Evolutionary conservation across 2,113 vertebrate genomes (phyloP).

Genomic region (Athene cunicularia): DNA sequence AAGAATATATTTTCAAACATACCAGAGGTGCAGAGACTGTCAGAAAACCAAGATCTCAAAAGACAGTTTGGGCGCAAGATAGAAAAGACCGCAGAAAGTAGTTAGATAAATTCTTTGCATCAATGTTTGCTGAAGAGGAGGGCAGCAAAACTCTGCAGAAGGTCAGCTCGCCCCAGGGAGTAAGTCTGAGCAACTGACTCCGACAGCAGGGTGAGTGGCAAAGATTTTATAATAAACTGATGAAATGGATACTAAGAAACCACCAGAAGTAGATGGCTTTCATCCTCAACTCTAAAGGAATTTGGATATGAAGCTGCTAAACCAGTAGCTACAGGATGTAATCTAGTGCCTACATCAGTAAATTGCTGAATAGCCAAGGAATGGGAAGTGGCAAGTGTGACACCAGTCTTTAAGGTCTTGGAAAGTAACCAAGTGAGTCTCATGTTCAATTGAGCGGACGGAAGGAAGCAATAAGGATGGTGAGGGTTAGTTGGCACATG

Average conservation of each 20-base stretch:
- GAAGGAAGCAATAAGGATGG: constrained; percentile 31
- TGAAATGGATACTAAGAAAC: background rate
- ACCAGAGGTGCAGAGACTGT: background rate
- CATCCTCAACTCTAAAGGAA: background rate
- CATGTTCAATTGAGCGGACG: background rate
- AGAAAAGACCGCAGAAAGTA: background rate
- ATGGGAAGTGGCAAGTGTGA: constrained; percentile 36
- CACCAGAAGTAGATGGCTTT: background rate
- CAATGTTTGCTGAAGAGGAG: background rate
- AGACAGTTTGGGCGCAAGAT: background rate
- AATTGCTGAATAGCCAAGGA: background rate
- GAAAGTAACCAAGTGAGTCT: background rate
- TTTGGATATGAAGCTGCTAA: background rate
- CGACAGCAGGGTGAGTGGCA: background rate
- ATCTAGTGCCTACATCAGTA: background rate
- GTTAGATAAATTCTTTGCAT: background rate
- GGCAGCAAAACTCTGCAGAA: background rate
- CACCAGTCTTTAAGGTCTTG: constrained; percentile 2
- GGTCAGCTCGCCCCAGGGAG: background rate
- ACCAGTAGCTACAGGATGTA: background rate
- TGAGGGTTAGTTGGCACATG: constrained; percentile 3
- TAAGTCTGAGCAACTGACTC: background rate
- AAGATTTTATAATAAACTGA: background rate
- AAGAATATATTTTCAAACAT: background rate
- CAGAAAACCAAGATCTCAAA: background rate